A percentile compares a stretch with the other conserved stretches of the same genome.
Conservation (phyloP, 2,797 vertebrate genomes). For the Odontamblyopus rebecca region DNA sequence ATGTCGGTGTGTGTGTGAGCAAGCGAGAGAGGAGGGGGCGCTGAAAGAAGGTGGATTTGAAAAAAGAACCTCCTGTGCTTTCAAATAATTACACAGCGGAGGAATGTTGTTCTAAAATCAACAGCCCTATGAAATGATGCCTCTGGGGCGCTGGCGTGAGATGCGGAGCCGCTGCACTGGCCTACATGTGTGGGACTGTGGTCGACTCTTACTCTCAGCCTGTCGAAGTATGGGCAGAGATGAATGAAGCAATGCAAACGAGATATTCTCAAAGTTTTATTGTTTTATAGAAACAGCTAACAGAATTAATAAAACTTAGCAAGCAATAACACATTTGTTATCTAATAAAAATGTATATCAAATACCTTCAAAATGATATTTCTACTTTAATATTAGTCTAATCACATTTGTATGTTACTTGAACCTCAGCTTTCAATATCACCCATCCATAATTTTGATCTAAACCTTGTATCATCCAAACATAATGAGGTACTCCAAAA, state of each 20-base stretch:
- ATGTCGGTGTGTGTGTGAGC: constrained; percentile 15
- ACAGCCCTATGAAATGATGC: constrained; percentile 54
- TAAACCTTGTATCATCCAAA: no score
- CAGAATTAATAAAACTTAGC: no score
- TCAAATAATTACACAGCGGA: constrained; percentile 66
- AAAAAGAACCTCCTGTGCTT: constrained; percentile 60
- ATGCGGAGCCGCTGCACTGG: constrained; percentile 6
- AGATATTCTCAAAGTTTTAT: neutral
- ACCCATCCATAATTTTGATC: no score
- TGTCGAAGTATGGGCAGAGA: neutral
- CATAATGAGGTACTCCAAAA: no score
- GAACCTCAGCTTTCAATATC: no score
- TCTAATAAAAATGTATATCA: no score
- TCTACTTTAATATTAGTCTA: no score
- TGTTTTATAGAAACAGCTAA: no score
- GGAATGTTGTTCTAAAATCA: constrained; percentile 69
- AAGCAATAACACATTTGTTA: no score
- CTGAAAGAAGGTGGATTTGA: constrained; percentile 44
- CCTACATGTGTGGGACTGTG: constrained; percentile 4
- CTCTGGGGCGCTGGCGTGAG: constrained; percentile 49
- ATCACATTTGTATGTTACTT: no score
- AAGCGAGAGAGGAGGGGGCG: neutral
- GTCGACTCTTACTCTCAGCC: neutral
- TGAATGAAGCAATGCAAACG: neutral
- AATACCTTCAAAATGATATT: no score